Evolutionary conservation across 2,113 vertebrate species (phyloP).

Genomic region (Zapornia atra): DNA sequence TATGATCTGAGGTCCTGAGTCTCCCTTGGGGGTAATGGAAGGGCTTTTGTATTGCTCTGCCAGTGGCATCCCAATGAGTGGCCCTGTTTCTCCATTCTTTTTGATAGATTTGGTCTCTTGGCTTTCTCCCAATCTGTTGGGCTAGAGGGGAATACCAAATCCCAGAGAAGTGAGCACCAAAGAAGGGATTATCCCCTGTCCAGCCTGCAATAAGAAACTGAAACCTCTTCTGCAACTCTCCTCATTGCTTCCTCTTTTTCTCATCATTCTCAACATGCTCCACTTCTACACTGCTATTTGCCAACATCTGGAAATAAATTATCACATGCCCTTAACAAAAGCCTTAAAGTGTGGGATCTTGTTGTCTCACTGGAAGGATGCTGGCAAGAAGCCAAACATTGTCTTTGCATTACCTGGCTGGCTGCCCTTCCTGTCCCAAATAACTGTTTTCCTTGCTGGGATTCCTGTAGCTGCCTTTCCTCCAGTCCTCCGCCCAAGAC

Average conservation of each 20-base stretch:
- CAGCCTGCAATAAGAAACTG: not conserved
- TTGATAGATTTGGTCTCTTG: not conserved
- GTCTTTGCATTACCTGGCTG: not conserved
- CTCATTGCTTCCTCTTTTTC: not conserved
- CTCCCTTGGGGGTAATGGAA: not conserved
- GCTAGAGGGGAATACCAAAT: not conserved
- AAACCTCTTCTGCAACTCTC: not conserved
- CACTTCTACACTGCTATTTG: not conserved
- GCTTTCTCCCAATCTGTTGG: not conserved
- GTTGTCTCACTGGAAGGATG: not conserved
- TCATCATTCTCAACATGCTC: not conserved
- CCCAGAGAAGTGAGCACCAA: not conserved
- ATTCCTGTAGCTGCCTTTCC: not conserved
- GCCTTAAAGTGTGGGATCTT: not conserved
- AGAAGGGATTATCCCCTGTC: not conserved
- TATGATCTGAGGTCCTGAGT: not conserved
- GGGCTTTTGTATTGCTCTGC: fast-evolving
- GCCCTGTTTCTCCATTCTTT: not conserved
- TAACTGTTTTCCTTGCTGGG: not conserved
- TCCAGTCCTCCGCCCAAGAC: not conserved
- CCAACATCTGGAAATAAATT: not conserved
- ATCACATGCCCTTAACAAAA: not conserved
- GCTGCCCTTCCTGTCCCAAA: not conserved
- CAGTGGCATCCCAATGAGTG: not conserved
- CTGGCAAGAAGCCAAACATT: not conserved